Evolutionary conservation across 2,113 vertebrate species (phyloP).

Genomic region (Chloropsis cyanopogon): DNA sequence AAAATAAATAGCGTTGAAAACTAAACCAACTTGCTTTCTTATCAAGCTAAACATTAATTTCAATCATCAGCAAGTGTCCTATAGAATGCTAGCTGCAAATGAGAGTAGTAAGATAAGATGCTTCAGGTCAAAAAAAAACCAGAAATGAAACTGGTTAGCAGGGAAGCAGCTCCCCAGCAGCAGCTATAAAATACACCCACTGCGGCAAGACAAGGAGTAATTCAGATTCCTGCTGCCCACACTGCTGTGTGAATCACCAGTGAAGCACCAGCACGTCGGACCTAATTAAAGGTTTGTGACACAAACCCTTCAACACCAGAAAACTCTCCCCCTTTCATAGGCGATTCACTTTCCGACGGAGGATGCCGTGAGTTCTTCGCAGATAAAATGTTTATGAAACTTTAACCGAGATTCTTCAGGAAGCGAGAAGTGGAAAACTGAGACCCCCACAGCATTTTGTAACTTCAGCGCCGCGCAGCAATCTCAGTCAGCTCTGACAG

Average conservation of each 20-base stretch:
- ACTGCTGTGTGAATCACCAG: accelerated
- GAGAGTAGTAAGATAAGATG: background rate
- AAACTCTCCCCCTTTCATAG: accelerated
- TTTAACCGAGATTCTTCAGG: background rate
- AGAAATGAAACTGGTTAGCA: background rate
- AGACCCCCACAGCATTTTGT: accelerated
- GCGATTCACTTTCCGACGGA: accelerated
- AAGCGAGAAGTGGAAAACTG: too few relatives aligned
- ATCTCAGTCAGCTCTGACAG: accelerated
- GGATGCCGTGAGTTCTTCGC: background rate
- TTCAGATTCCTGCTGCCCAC: background rate
- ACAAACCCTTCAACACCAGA: background rate
- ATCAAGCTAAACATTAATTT: background rate
- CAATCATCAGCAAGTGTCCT: background rate
- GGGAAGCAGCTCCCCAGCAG: background rate
- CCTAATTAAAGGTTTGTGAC: background rate
- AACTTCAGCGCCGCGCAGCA: accelerated
- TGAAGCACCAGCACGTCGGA: accelerated
- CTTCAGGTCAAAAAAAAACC: accelerated
- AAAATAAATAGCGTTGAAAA: background rate
- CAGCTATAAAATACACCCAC: background rate
- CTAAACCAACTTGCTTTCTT: background rate
- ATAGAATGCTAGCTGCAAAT: background rate
- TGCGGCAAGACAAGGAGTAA: background rate
- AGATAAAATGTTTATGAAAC: accelerated